Evolutionary conservation across 2,113 vertebrate species (phyloP).

Genomic region (Psammodynastes pulverulentus): DNA sequence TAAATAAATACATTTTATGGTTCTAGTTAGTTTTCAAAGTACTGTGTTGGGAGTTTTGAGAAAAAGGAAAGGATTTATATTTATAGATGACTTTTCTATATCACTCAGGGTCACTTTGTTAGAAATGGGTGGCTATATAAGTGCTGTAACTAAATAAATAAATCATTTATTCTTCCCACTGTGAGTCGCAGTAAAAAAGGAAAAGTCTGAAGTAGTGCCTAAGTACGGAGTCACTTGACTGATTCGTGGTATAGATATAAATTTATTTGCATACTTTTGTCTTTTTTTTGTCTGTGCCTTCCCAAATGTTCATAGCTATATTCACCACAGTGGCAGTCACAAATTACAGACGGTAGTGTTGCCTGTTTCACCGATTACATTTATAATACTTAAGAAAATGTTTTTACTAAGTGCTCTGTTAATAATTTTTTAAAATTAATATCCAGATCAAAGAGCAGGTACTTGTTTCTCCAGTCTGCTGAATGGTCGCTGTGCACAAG

Average conservation of each 20-base stretch:
- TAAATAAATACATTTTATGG: not conserved
- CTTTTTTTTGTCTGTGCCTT: not conserved
- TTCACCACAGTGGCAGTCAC: no score
- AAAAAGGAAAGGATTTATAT: not conserved
- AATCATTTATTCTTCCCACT: not conserved
- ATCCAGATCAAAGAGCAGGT: constrained; percentile 84
- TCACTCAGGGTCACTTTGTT: not conserved
- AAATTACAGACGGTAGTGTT: not conserved
- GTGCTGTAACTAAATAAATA: not conserved
- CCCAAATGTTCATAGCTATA: no score
- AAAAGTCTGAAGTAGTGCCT: not conserved
- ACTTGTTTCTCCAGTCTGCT: constrained; percentile 84
- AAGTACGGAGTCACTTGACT: not conserved
- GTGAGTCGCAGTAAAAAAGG: not conserved
- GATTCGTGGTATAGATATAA: not conserved
- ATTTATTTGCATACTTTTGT: not conserved
- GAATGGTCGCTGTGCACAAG: constrained; percentile 84
- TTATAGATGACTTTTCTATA: not conserved
- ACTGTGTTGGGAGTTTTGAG: not conserved
- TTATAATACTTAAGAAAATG: not conserved
- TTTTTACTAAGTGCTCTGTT: not conserved
- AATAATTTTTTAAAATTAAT: not conserved
- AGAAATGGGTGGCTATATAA: not conserved
- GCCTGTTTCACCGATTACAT: not conserved
- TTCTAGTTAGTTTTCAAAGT: not conserved